These are phyloP conservation scores for Taphrorychus bicolor DNA, from an alignment of 2,888 invertebrate species.

Conservation along the genomic window DNA sequence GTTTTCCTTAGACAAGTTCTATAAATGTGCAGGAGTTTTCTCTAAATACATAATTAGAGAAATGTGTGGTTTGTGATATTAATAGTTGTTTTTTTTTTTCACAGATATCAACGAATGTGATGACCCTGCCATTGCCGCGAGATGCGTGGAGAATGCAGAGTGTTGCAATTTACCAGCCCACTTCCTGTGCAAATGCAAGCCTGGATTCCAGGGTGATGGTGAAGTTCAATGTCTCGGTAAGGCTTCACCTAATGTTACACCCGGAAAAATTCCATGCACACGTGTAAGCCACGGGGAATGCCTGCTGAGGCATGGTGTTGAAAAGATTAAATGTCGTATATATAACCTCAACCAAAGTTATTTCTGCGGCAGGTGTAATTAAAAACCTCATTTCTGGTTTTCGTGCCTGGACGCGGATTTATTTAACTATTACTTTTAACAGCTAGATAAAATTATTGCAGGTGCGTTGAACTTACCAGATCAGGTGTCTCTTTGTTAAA, in stretches of 20 bases:
- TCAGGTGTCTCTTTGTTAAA: background rate
- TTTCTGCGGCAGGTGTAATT: conserved; percentile 28
- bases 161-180: conserved; percentile 95
- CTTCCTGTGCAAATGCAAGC: conserved; percentile 92
- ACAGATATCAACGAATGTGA: conserved; percentile 94
- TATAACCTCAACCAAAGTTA: background rate
- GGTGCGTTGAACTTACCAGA: conserved; percentile 8
- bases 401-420: conserved; percentile 12
- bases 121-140: conserved; percentile 80
- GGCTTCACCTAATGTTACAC: conserved; percentile 27
- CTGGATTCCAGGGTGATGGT: conserved; percentile 90
- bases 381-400: conserved; percentile 29
- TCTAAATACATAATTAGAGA: too few relatives aligned
- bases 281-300: background rate
- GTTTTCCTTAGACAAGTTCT: too few relatives aligned
- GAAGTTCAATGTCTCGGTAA: conserved; percentile 85
- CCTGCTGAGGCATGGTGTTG: background rate
- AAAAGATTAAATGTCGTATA: conserved; percentile 11
- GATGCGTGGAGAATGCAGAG: conserved; percentile 91
- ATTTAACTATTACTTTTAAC: conserved; percentile 28
- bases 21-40: too few relatives aligned
- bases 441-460: conserved; percentile 17
- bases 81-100: conserved; percentile 30
- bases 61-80: too few relatives aligned
- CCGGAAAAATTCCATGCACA: background rate